phyloP scores from a whole-genome alignment of 2,797 vertebrate species.

The Xyrichtys novacula region DNA sequence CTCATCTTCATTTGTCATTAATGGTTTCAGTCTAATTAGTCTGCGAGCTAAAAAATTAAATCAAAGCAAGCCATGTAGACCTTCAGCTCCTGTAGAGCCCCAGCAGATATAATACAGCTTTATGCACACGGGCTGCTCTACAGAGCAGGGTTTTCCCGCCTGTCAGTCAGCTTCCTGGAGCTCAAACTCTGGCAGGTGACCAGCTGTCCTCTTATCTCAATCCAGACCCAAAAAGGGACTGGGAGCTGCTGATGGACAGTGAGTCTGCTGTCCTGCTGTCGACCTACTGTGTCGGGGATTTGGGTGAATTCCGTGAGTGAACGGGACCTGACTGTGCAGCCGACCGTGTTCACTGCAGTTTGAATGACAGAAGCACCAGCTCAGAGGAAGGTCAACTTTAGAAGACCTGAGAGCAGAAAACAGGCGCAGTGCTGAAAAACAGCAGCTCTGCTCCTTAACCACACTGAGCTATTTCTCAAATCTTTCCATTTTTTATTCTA shows the following conservation, averaged over 20 bases:
- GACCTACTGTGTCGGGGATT: background rate
- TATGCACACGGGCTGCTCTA: background rate
- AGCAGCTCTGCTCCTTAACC: background rate
- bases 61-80: background rate
- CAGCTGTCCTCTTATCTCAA: conserved; percentile 16
- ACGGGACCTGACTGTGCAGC: background rate
- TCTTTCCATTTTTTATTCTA: too few relatives aligned
- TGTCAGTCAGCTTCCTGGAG: conserved; percentile 16
- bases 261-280: conserved; percentile 10
- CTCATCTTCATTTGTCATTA: too few relatives aligned
- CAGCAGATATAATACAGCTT: background rate
- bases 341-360: conserved; percentile 15
- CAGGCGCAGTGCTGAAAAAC: background rate
- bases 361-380: conserved; percentile 47
- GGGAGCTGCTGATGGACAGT: background rate
- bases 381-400: conserved; percentile 51
- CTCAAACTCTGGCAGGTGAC: conserved; percentile 11
- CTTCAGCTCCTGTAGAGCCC: background rate
- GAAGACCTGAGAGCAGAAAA: background rate
- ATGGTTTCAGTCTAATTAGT: too few relatives aligned
- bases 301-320: conserved; percentile 11
- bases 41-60: too few relatives aligned
- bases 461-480: too few relatives aligned
- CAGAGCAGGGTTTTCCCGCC: conserved; percentile 8
- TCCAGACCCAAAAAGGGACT: conserved; percentile 1